Base-by-base conservation (phyloP, 2,888 invertebrate species). In the Ectemnius continuus region DNA sequence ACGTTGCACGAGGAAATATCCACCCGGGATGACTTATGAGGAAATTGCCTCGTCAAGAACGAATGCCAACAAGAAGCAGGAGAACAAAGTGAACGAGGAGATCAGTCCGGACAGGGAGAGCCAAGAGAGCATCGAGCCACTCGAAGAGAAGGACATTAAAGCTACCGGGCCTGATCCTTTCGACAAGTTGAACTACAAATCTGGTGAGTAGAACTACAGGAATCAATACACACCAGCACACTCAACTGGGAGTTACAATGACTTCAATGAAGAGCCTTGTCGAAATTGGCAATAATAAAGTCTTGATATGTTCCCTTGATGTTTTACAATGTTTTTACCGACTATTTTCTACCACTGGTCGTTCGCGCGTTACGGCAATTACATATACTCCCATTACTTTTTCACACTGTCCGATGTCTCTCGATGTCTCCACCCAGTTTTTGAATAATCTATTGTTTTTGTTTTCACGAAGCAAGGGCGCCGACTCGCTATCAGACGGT, bases 161-260 rank as follows among this genome's bases (percentile, higher is more conserved):
- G 91, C 91, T 2, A 91, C 89, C 13, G 91, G 91, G 4, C 91
- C 91, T 0, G 92, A 92, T 83, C 91, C 91, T 18, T 92, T 91
- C 68, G 92, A 92, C 52, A 92, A 92, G 83, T 86, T 92, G 26
- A 89, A 91, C 79, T 91, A 91, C 79, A 91, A 88, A 86, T 87
- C 88, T 79, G 91, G 92, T 92, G 77, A 88, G 87, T 67, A 52
- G 36, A 36, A 36, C 8, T 1, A 11, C 8, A 11, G 1, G 8
- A 6, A 36, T 2, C 8, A 36, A 23, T 23, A 23, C 4, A 11
- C 8, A 11, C 8, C 11, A 2, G 11, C 36, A 36, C 5, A 36
- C 36, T 11, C 36, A 11, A 36, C 36, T 11, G 36, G 11, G 8
- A 36, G 23, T 23, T 23, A 23, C 23, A 36, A 36, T 36, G 36